Conservation (phyloP, 2,888 invertebrate species). For the Oscheius onirici region DNA sequence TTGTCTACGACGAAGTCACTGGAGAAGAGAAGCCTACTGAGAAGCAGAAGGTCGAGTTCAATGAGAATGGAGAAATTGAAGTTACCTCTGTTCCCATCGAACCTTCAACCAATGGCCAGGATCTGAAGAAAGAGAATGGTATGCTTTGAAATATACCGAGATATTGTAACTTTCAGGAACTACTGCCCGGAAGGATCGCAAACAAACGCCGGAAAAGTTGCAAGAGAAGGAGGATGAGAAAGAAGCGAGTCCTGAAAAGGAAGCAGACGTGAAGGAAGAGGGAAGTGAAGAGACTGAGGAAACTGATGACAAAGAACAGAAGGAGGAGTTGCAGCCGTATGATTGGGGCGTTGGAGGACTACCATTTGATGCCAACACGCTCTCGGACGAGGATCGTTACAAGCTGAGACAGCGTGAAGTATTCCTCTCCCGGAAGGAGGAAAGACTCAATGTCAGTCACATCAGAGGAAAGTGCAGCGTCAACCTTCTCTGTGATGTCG, state of each 20-base stretch:
- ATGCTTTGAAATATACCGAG: background rate
- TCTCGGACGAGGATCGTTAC: conserved; percentile 51
- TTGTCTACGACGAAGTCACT: conserved; percentile 34
- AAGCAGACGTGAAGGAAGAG: conserved; percentile 9
- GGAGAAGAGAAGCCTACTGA: conserved; percentile 25
- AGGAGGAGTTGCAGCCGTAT: conserved; percentile 17
- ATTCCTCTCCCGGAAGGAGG: conserved; percentile 91
- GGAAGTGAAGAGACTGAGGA: conserved; percentile 4
- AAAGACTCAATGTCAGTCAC: conserved; percentile 96
- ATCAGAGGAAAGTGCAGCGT: conserved; percentile 98
- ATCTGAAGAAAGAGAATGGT: background rate
- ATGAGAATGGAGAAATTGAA: background rate
- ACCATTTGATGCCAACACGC: conserved; percentile 53
- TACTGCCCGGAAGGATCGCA: background rate
- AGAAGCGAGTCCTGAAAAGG: conserved; percentile 2
- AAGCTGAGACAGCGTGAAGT: conserved; percentile 84
- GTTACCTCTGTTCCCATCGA: background rate
- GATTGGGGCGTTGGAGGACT: conserved; percentile 72
- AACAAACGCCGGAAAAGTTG: conserved; percentile 1
- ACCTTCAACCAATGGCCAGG: background rate
- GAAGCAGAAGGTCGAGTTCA: background rate
- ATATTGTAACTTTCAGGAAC: conserved; percentile 7
- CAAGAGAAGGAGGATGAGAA: conserved; percentile 2
- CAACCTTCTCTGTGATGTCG: conserved; percentile 97
- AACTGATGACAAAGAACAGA: conserved; percentile 28